Evolutionary conservation across 2,797 vertebrate genomes (phyloP).

Genomic region (Sebastes iracundus): DNA sequence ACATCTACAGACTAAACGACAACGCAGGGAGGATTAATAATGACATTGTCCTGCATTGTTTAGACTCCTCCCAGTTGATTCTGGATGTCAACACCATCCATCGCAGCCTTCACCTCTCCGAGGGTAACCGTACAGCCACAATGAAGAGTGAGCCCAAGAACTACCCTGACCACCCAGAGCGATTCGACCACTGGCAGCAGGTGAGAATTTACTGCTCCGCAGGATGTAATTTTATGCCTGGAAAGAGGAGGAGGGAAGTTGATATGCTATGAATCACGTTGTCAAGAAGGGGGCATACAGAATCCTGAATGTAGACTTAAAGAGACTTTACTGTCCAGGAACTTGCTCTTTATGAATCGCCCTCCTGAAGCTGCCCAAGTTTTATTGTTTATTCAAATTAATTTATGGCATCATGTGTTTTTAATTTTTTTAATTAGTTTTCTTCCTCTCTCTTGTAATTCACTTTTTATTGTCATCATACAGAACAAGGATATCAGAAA

Average conservation of each 20-base stretch:
- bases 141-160: constrained; percentile 78
- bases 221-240: neutral
- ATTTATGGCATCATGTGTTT: neutral
- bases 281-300: neutral
- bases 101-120: constrained; percentile 78
- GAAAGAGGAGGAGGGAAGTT: neutral
- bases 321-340: neutral
- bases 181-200: constrained; percentile 86
- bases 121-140: constrained; percentile 76
- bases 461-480: neutral
- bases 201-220: constrained; percentile 41
- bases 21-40: neutral
- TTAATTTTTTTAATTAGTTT: neutral
- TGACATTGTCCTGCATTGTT: neutral
- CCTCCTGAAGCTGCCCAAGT: neutral
- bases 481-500: too few relatives aligned
- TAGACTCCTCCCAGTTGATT: constrained; percentile 74
- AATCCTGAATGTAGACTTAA: neutral
- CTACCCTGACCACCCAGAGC: constrained; percentile 79
- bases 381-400: neutral
- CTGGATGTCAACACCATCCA: constrained; percentile 81
- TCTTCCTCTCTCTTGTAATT: neutral
- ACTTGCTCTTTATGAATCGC: neutral
- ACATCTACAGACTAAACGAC: neutral
- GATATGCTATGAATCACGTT: neutral